These are phyloP conservation scores for Anadara kagoshimensis DNA, from an alignment of 1,140 invertebrate species.

Conservation along the genomic window DNA sequence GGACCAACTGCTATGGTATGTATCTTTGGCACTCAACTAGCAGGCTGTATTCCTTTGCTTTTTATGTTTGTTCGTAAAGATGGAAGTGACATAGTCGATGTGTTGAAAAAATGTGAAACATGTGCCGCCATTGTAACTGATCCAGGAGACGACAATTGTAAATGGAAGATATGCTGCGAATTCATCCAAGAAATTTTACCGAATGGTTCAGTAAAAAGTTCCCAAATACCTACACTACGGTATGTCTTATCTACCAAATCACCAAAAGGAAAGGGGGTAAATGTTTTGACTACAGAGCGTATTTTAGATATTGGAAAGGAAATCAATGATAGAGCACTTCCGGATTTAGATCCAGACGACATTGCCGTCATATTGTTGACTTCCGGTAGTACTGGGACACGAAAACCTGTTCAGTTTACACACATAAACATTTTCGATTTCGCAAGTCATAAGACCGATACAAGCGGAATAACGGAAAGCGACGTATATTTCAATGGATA, in stretches of 20 bases:
- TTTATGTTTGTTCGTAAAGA: background rate
- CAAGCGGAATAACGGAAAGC: background rate
- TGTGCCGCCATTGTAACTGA: conserved; percentile 1
- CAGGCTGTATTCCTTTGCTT: conserved; percentile 2
- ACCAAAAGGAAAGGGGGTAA: background rate
- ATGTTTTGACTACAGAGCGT: background rate
- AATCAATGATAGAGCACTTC: background rate
- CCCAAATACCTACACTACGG: background rate
- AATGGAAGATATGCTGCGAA: background rate
- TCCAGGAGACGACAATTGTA: background rate
- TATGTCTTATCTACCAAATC: background rate
- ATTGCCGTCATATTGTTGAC: conserved; percentile 10
- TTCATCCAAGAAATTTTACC: background rate
- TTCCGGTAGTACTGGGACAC: conserved; percentile 12
- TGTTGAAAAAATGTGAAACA: background rate
- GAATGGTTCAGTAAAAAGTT: background rate
- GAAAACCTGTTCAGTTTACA: conserved; percentile 8
- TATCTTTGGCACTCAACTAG: conserved; percentile 1
- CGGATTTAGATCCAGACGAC: conserved; percentile 13
- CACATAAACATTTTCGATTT: conserved; percentile 5
- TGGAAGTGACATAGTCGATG: conserved; percentile 9
- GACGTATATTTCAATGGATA: conserved; percentile 14
- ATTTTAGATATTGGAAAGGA: background rate
- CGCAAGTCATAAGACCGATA: background rate
- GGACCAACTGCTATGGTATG: background rate